Conservation (phyloP, 2,888 invertebrate genomes). For the Eristalinus sepulchralis region DNA sequence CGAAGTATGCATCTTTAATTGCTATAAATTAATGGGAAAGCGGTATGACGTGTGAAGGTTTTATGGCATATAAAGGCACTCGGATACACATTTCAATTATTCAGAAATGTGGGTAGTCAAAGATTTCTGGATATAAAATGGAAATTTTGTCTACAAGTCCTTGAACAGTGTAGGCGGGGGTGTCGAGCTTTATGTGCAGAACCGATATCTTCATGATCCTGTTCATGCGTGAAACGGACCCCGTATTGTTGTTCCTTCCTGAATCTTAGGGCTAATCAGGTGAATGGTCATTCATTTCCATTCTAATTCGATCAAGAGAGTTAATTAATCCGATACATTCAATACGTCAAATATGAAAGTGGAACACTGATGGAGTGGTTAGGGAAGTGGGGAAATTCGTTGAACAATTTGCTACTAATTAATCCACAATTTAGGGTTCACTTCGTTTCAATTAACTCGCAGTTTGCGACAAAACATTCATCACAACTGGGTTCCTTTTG, state of each 20-base stretch:
- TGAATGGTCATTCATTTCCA: not conserved
- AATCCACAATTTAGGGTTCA: conserved; percentile 1
- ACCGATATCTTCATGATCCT: no score
- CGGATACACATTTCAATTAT: not conserved
- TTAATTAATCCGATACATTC: not conserved
- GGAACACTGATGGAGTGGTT: not conserved
- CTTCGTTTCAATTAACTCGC: not conserved
- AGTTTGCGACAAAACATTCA: not conserved
- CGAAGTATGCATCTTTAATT: conserved; percentile 20
- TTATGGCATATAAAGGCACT: not conserved
- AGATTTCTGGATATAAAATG: not conserved
- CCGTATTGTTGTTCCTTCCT: not conserved
- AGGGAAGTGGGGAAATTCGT: not conserved
- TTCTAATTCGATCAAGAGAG: not conserved
- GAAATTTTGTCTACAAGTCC: not conserved
- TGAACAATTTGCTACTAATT: not conserved
- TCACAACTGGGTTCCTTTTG: not conserved
- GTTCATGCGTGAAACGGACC: no score
- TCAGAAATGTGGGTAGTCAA: not conserved
- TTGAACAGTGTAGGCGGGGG: not conserved
- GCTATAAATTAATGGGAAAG: conserved; percentile 14
- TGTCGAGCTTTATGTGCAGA: no score
- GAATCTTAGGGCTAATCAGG: not conserved
- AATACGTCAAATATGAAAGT: not conserved
- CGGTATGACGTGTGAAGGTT: not conserved